A percentile compares a stretch with the other conserved stretches of the same genome.
These are phyloP conservation scores for Hypomecis punctinalis DNA, from an alignment of 2,888 invertebrate species.

Conservation along the genomic window DNA sequence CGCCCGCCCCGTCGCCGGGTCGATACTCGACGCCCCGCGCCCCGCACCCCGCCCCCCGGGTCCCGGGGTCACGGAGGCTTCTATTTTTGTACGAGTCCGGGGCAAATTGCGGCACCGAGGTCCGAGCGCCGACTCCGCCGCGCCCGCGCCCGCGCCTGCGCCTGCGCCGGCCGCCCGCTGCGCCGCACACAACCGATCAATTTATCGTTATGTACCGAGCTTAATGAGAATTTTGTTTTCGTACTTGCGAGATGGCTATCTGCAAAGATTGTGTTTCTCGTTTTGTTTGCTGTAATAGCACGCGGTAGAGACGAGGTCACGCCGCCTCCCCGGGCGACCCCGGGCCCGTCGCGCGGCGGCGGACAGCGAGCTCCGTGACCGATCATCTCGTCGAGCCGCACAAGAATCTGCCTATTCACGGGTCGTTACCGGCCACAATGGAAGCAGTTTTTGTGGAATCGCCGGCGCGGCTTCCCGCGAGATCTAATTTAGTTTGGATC, in stretches of 20 bases:
- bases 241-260: slow-evolving; percentile 38
- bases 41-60: slow-evolving; percentile 5
- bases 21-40: neutral
- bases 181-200: slow-evolving; percentile 43
- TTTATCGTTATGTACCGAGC: slow-evolving; percentile 40
- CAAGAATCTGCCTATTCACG: slow-evolving; percentile 24
- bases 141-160: neutral
- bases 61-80: slow-evolving; percentile 48
- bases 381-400: neutral
- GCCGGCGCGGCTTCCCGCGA: slow-evolving; percentile 22
- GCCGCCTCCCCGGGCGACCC: neutral
- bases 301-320: too few relatives aligned
- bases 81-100: slow-evolving; percentile 48
- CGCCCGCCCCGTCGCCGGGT: neutral
- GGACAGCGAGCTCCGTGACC: neutral
- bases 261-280: slow-evolving; percentile 14
- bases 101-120: slow-evolving; percentile 38
- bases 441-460: slow-evolving; percentile 30
- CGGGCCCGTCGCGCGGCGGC: neutral
- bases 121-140: neutral
- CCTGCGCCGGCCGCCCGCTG: slow-evolving; percentile 12
- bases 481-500: slow-evolving; percentile 37
- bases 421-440: slow-evolving; percentile 42
- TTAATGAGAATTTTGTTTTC: slow-evolving; percentile 45
- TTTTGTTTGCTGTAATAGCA: slow-evolving; percentile 12